phyloP scores from a whole-genome alignment of 2,888 invertebrate genomes.

The Platerodrilus igneus region DNA sequence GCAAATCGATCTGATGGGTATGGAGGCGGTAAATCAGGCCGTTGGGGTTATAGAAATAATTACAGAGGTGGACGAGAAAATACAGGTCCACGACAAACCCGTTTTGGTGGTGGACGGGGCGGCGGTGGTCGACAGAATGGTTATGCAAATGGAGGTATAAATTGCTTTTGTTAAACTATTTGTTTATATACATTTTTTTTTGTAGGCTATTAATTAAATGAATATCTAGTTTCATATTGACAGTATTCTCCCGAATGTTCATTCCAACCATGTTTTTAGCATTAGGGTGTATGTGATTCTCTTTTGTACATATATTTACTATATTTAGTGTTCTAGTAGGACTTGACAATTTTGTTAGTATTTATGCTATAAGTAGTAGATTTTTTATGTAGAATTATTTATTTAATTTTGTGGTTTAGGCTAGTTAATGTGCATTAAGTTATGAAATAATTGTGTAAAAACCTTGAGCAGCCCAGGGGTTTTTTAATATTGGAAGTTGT shows the following conservation, averaged over 20 bases:
- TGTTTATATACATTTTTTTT: background rate
- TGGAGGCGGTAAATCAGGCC: slow-evolving; percentile 54
- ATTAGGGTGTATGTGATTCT: slow-evolving; percentile 2
- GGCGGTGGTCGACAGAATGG: slow-evolving; percentile 8
- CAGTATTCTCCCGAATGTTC: slow-evolving; percentile 13
- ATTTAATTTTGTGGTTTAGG: too few species aligned
- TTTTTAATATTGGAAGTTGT: too few species aligned
- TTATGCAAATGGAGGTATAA: slow-evolving; percentile 2
- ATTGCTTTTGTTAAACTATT: background rate
- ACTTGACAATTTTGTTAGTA: too few species aligned
- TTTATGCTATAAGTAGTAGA: too few species aligned
- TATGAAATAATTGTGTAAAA: too few species aligned
- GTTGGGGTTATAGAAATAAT: slow-evolving; percentile 51
- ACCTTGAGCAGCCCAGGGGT: too few species aligned
- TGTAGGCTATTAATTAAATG: background rate
- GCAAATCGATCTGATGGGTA: slow-evolving; percentile 60
- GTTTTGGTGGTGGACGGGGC: slow-evolving; percentile 28
- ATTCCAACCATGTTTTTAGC: slow-evolving; percentile 13
- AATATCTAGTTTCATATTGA: background rate
- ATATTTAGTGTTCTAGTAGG: too few species aligned
- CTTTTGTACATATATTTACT: too few species aligned
- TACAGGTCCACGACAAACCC: slow-evolving; percentile 35
- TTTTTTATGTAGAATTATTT: too few species aligned
- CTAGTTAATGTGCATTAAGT: too few species aligned
- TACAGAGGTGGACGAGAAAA: slow-evolving; percentile 47